A percentile compares a stretch with the other conserved stretches of the same genome.
These are phyloP conservation scores for Stomorhina lunata DNA, from an alignment of 2,888 invertebrate species.

Conservation along the genomic window DNA sequence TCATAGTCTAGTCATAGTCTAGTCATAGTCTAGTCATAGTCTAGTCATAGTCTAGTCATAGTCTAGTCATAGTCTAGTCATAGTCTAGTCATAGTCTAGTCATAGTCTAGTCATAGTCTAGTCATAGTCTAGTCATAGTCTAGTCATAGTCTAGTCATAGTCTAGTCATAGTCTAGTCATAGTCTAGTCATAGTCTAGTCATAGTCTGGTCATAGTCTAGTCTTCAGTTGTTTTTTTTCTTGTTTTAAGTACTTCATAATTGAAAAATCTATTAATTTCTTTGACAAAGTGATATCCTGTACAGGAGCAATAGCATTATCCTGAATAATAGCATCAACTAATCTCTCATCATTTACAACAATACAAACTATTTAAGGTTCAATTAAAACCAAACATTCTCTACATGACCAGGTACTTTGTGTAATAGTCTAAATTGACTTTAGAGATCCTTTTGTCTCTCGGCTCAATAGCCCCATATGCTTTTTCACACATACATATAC, in stretches of 20 bases:
- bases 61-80: no score
- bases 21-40: no score
- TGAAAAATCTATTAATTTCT: background rate
- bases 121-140: no score
- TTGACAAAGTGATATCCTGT: constrained; percentile 2
- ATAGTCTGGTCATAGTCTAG: no score
- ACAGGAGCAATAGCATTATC: background rate
- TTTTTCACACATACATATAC: background rate
- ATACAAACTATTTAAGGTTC: constrained; percentile 57
- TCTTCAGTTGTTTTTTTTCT: background rate
- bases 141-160: no score
- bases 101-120: no score
- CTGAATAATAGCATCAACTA: background rate
- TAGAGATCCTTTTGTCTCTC: constrained; percentile 48
- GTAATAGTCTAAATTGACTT: constrained; percentile 44
- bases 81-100: no score
- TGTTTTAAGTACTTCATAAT: background rate
- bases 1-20: no score
- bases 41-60: no score
- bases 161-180: no score
- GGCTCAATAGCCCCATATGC: background rate
- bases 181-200: no score
- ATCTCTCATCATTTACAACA: constrained; percentile 29
- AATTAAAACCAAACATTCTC: constrained; percentile 58
- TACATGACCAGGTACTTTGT: constrained; percentile 21